These are phyloP conservation scores for Porphyrio hochstetteri DNA, from an alignment of 2,113 vertebrate genomes.

Conservation along the genomic window DNA sequence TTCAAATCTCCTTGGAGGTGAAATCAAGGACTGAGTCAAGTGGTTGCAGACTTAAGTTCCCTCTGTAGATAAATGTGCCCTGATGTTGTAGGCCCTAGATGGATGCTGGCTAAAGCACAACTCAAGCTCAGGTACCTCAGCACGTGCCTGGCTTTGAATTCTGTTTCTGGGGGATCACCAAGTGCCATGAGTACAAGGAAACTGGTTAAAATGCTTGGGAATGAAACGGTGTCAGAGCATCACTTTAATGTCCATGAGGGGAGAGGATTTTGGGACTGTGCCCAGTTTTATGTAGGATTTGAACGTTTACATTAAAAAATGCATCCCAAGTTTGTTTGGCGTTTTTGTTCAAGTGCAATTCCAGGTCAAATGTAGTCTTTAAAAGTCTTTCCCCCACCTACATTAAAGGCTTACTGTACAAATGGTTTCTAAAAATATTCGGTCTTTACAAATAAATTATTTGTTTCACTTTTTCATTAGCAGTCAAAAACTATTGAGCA, in stretches of 20 bases:
- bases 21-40: background rate
- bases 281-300: background rate
- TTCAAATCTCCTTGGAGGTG: background rate
- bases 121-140: background rate
- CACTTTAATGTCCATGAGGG: background rate
- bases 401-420: background rate
- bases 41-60: background rate
- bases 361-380: accelerated
- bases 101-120: background rate
- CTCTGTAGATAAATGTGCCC: background rate
- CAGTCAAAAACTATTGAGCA: background rate
- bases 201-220: accelerated
- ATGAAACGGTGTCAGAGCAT: background rate
- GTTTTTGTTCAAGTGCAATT: background rate
- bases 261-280: background rate
- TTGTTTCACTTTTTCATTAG: background rate
- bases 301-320: background rate
- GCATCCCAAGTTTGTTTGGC: background rate
- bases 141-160: background rate
- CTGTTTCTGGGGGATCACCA: background rate
- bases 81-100: background rate
- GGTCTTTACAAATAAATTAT: background rate
- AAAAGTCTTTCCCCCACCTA: background rate
- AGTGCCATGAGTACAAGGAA: background rate
- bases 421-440: background rate